These are phyloP conservation scores for Panthera uncia DNA, from an alignment of 2,113 vertebrate species.

Conservation along the genomic window DNA sequence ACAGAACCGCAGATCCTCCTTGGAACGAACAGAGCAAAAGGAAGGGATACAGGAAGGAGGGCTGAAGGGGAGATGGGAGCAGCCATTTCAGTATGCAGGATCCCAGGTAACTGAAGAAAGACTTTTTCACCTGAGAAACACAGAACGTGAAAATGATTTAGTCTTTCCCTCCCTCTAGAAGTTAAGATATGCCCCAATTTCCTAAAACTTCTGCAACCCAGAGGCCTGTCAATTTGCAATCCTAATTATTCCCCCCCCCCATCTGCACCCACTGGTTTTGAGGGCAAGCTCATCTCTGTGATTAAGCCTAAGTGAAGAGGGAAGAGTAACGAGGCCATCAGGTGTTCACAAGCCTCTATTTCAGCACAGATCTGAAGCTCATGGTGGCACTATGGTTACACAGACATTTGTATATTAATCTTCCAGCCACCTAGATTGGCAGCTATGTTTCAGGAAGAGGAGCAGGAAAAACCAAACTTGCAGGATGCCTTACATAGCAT, in stretches of 20 bases:
- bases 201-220: neutral
- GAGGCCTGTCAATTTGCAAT: neutral
- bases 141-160: neutral
- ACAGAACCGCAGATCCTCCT: fast-evolving
- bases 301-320: neutral
- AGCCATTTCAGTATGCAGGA: neutral
- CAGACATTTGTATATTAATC: fast-evolving
- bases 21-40: neutral
- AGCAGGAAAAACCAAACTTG: neutral
- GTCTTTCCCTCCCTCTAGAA: neutral
- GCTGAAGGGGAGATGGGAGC: fast-evolving
- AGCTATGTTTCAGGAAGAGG: neutral
- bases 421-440: neutral
- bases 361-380: neutral
- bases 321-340: fast-evolving
- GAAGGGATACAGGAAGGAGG: neutral
- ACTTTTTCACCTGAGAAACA: neutral
- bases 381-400: neutral
- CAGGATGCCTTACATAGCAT: neutral
- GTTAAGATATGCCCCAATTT: neutral
- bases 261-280: neutral
- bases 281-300: neutral
- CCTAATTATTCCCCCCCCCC: neutral
- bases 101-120: neutral
- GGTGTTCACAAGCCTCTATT: neutral